Evolutionary conservation across 2,797 vertebrate species (phyloP), one percentile per base, ranked within the genome.

Genomic region (Echeneis naucrates): DNA sequence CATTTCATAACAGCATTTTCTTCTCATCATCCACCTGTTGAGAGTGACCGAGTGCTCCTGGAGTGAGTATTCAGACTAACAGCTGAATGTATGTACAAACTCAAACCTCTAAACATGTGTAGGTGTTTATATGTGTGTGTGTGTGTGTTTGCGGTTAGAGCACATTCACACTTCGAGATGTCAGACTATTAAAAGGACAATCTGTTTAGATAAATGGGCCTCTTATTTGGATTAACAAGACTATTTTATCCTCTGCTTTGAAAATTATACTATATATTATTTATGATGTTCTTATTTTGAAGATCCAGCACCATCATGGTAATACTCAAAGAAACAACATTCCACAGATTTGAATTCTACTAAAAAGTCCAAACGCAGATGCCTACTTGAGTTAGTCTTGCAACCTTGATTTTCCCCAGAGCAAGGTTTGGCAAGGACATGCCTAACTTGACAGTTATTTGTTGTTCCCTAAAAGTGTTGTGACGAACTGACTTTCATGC

Each of bases 151-250:
- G 4, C 32, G 17, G n/a, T 23, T 5, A 19, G 24, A 5, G 8
- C 4, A 33, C 32, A 55, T 13, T 30, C 51, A 32, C 11, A 3
- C 21, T 35, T 59, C 48, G 44, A 26, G 12, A 62, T 57, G 45
- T 68, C 59, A 47, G 13, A 8, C 55, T 57, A 53, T 42, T 68
- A 50, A 53, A 66, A 38, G 13, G 4, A 38, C 12, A 17, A 27
- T 6, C 54, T 55, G 16, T 26, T 30, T 40, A 24, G 54, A 62
- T 40, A 38, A 51, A 51, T 42, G 75, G n/a, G 53, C 8, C 26
- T 54, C 27, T 26, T 51, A 44, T 69, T 47, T 69, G 14, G 12
- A 42, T 37, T 59, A 69, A 60, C 14, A 67, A 32, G n/a, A 23
- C 11, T 37, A n/a, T 56, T 77, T n/a, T 42, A n/a, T 27, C 4